A percentile compares a stretch with the other conserved stretches of the same genome.
These are phyloP conservation scores for Cuniculus paca DNA, from an alignment of 2,797 vertebrate genomes.

Conservation along the genomic window DNA sequence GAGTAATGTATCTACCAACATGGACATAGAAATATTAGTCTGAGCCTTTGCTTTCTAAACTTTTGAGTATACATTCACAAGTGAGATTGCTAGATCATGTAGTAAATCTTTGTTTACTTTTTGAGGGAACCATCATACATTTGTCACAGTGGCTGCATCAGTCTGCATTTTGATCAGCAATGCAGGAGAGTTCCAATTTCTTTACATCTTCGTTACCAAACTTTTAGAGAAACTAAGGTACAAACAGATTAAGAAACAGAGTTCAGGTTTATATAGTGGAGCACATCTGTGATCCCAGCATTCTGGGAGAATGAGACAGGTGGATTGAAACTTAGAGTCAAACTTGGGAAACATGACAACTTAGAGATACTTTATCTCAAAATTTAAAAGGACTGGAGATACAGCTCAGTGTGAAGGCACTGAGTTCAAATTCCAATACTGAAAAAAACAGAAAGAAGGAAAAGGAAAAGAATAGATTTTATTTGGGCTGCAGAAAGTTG, in stretches of 20 bases:
- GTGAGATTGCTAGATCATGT: background rate
- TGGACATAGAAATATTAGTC: background rate
- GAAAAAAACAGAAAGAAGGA: too few species aligned
- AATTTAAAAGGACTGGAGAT: too few species aligned
- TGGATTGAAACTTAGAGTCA: background rate
- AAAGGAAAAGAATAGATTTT: too few species aligned
- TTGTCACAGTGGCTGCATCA: too few species aligned
- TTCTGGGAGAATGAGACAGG: background rate
- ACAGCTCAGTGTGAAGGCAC: too few species aligned
- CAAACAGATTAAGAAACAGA: background rate
- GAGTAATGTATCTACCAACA: background rate
- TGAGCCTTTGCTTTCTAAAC: background rate
- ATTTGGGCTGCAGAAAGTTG: background rate
- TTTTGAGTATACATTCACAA: too few species aligned
- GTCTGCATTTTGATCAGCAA: too few species aligned
- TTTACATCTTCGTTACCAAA: too few species aligned
- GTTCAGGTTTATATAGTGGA: background rate
- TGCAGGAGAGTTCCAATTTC: too few species aligned
- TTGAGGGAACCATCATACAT: background rate
- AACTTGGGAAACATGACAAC: background rate
- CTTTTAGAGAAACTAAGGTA: background rate
- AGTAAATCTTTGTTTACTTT: background rate
- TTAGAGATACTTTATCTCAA: too few species aligned
- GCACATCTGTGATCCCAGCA: background rate
- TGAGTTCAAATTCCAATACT: too few species aligned